Evolutionary conservation across 2,888 invertebrate species (phyloP), one percentile per base, ranked within the genome.

Genomic region (Cataglyphis albicans): DNA sequence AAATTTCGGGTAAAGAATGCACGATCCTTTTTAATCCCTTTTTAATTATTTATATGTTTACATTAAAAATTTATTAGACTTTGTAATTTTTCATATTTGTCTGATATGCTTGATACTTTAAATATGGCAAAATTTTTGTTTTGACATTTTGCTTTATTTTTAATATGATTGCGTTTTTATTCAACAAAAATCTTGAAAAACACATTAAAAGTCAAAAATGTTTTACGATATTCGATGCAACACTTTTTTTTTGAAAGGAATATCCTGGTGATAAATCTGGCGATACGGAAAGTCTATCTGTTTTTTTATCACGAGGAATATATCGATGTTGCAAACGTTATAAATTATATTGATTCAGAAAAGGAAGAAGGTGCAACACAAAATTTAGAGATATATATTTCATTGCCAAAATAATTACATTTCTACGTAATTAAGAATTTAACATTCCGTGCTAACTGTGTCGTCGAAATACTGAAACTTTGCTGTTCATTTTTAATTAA

Each of bases 61-160:
- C 65, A 55, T 65, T 55, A 55, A 55, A 76, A 65, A 35, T 65
- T 65, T n/a, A 76, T 76, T 65, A 55, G 2, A 15, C n/a, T 76
- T 25, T 18, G 5, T 10, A 29, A 76, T 29, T 21, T 0, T 7
- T 64, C 9, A 18, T 35, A 32, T 52, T 21, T 15, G 25, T 65
- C 65, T 55, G 15, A 55, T 2, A 38, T 38, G 9, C 55, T 63
- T 61, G 29, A 61, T 44, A 74, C 44, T 61, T 74, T 21, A 44
- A n/a, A 9, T 32, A 15, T 29, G 25, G 1, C 21, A 32, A 61
- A 61, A 41, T 29, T 63, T 32, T 38, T 1, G 18, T 64, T 75
- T 48, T 10, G 3, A 18, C 6, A 48, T 48, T 48, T 48, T 48
- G 18, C 18, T 48, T 48, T 6, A 48, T 48, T 48, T 9, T 35